Evolutionary conservation across 2,113 vertebrate genomes (phyloP), one percentile per base, ranked within the genome.

Genomic region (Crotophaga sulcirostris): DNA sequence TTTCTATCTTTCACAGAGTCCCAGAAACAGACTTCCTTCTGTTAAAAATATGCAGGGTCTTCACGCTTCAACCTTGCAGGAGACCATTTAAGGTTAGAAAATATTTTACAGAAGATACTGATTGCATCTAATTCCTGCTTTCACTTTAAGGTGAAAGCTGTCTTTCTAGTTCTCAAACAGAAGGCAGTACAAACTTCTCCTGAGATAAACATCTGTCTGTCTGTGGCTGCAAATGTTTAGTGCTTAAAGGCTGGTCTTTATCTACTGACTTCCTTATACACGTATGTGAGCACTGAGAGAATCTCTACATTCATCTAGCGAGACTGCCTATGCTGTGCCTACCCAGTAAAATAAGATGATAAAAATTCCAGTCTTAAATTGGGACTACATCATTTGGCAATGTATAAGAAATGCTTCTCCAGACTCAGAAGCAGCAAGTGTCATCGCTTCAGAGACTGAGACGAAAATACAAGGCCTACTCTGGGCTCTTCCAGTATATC

Each of bases 201-300:
- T 58, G 33, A 76, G 92, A 92, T 84, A 95, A 95, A 88, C 51
- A 92, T 87, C 67, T 93, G 64, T 54, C 90, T 89, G 29, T 74
- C 74, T 88, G 59, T 49, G 66, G 24, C 82, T 93, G 63, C 63
- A 93, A 62, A 67, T 47, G n/a, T 77, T 92, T 87, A 36, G 44
- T 15, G 66, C 40, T 79, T 38, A 62, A 68, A 45, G 55, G 55
- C 44, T 47, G 29, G 36, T 60, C 84, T 84, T 91, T 63, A 55
- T 59, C 42, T 80, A 29, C 25, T 51, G n/a, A 76, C 85, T 93
- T 83, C 74, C 62, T 76, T 23, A 36, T 10, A 47, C 44, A 13
- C 18, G 17, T 34, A 23, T 40, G 45, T 62, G 63, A 80, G 16
- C 4, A 6, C 58, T 84, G 34, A 79, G 58, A 69, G 40, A 54